These are phyloP conservation scores for Turnix velox DNA, from an alignment of 2,113 vertebrate species.

Conservation along the genomic window DNA sequence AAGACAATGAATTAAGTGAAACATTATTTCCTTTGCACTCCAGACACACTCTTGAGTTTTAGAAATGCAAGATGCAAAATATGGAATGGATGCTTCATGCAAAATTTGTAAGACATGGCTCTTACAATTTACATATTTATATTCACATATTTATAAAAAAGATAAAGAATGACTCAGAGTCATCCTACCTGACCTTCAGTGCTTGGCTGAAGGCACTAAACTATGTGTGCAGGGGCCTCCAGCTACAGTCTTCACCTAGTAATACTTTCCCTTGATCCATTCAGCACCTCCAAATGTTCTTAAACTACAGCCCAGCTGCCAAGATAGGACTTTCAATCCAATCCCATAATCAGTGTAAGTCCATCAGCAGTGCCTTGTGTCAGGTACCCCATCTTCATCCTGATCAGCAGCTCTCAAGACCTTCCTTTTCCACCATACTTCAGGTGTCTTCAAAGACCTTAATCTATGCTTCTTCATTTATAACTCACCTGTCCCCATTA, in stretches of 20 bases:
- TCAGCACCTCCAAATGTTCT: not conserved
- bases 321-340: not conserved
- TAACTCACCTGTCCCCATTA: not conserved
- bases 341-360: accelerated
- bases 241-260: not conserved
- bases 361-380: not conserved
- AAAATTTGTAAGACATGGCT: accelerated
- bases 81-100: not conserved
- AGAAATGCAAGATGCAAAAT: not conserved
- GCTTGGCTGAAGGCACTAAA: not conserved
- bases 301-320: not conserved
- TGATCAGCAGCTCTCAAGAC: accelerated
- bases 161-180: not conserved
- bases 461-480: not conserved
- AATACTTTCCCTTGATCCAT: not conserved
- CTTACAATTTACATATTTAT: not conserved
- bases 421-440: not conserved
- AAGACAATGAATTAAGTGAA: not conserved
- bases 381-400: not conserved
- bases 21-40: not conserved
- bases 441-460: not conserved
- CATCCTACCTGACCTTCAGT: not conserved
- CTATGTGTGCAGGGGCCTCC: not conserved
- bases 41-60: not conserved
- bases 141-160: not conserved